Base-by-base conservation (phyloP, 2,113 vertebrate species). In the Oophaga pumilio region DNA sequence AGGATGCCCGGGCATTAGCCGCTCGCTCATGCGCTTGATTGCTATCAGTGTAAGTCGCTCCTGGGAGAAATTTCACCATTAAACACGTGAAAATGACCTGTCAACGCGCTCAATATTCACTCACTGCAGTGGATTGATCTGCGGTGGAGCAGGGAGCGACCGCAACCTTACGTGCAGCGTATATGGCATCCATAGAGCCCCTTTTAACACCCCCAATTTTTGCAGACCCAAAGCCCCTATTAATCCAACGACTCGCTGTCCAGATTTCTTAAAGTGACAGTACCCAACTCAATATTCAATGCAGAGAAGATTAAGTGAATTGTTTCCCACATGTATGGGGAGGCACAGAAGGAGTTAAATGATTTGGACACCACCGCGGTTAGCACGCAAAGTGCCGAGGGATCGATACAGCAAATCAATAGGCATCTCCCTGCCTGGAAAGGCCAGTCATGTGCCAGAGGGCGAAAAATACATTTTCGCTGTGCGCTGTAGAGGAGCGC, bases 401-500 rank as follows among this genome's bases (percentile, higher is more conserved):
- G 80, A 82, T 82, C 80, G 4, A 82, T 82, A 52, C 60, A 15
- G 13, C 2, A n/a, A 66, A 82, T 82, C 60, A 68, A 82, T 82
- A 66, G 79, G 28, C 79, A 64, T 64, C 12, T 82, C 60, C 49
- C 43, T 68, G 80, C 33, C 50, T 60, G 52, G n/a, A 52, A 50
- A 82, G 28, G 57, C 43, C 12, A 52, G 80, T 82, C 60, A 66
- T 20, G 43, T 15, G 11, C 14, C 20, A 82, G 43, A 15, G 22
- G 33, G 2, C 17, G 14, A 12, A 17, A 50, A 82, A n/a, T 0
- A 14, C 33, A 82, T 33, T 50, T 22, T 43, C 43, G 1, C 56
- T 50, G 20, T 18, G 59, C 22, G 43, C 28, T 14, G n/a, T 28
- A 28, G 24, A 79, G 8, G 56, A 59, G 20, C 2, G 78, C 49